Conservation (phyloP, 2,113 vertebrate species). For the Clupea harengus region DNA sequence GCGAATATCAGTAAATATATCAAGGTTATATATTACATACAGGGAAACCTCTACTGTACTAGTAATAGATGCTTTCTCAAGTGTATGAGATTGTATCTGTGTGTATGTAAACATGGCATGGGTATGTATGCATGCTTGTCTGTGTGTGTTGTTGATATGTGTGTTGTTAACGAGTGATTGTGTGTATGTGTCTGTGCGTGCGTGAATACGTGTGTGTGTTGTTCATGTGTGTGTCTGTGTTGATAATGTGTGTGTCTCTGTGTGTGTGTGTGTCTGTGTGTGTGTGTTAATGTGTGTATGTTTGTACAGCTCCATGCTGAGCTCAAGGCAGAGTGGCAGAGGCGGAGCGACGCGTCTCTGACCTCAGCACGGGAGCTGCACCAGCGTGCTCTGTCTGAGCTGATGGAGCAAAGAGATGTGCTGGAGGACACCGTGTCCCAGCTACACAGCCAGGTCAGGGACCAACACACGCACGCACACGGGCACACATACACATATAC, state of each 20-base stretch:
- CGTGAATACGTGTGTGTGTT: neutral
- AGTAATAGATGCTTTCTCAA: too few species aligned
- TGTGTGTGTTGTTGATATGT: neutral
- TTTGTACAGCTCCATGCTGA: constrained; percentile 64
- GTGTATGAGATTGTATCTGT: neutral
- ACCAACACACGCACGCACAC: neutral
- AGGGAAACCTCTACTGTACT: neutral
- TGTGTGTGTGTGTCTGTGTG: neutral
- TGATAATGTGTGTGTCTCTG: neutral
- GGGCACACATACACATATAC: neutral
- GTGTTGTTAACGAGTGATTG: neutral
- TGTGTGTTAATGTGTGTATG: neutral
- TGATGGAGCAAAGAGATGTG: constrained; percentile 67
- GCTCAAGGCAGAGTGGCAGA: constrained; percentile 73
- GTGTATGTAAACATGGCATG: neutral
- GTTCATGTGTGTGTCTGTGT: neutral
- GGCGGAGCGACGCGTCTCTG: constrained; percentile 65
- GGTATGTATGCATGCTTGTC: neutral
- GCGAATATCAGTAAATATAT: too few species aligned
- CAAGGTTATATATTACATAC: constrained; percentile 28
- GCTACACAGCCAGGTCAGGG: constrained; percentile 73
- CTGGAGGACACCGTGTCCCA: constrained; percentile 63
- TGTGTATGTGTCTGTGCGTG: neutral
- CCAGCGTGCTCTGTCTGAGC: constrained; percentile 62
- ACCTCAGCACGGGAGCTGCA: constrained; percentile 65